Conservation (phyloP, 1,140 invertebrate species). For the Drosophila asahinai region DNA sequence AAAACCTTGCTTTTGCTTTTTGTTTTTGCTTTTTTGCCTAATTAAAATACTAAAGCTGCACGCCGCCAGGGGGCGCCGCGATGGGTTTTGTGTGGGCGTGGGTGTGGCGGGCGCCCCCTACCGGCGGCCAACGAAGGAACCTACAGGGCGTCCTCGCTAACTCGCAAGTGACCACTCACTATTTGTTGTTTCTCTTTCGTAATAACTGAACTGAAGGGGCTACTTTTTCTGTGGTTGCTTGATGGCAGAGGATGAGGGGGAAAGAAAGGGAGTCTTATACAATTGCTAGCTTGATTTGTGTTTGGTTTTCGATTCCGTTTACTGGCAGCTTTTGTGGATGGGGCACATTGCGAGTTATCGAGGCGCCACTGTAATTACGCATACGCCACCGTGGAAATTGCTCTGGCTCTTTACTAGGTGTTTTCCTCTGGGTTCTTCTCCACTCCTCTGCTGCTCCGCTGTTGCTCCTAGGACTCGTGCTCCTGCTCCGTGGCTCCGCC, state of each 20-base stretch:
- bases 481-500: constrained; percentile 16
- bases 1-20: constrained; percentile 29
- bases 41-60: constrained; percentile 53
- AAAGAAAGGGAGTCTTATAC: constrained; percentile 7
- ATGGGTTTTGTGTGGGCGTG: constrained; percentile 3
- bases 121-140: constrained; percentile 31
- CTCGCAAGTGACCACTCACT: constrained; percentile 20
- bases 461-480: constrained; percentile 28
- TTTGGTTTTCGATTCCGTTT: constrained; percentile 24
- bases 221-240: not conserved
- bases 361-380: constrained; percentile 40
- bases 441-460: constrained; percentile 11
- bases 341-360: constrained; percentile 29
- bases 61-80: constrained; percentile 8
- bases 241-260: no score
- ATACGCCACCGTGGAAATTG: constrained; percentile 35
- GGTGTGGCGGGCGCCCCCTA: constrained; percentile 25
- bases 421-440: constrained; percentile 28
- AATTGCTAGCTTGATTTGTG: constrained; percentile 15
- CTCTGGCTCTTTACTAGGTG: constrained; percentile 35
- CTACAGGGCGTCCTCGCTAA: constrained; percentile 29
- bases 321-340: constrained; percentile 30
- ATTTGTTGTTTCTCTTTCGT: not conserved
- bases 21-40: constrained; percentile 30
- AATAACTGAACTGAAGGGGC: not conserved